Conservation (phyloP, 2,888 invertebrate genomes). For the Agrotis ipsilon region DNA sequence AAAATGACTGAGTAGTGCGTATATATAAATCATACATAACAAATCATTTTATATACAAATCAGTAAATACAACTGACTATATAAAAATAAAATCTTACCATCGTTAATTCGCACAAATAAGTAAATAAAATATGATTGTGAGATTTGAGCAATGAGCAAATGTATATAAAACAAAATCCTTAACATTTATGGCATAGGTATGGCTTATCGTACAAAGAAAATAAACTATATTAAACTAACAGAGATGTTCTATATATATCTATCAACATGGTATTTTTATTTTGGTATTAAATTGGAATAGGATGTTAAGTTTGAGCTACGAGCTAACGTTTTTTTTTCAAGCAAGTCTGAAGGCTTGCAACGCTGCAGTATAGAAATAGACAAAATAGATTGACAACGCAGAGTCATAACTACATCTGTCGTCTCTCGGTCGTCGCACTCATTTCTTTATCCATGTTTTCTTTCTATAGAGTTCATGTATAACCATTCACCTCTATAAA, state of each 20-base stretch:
- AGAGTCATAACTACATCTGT: no score
- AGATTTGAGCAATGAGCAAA: constrained; percentile 4
- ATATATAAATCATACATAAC: neutral
- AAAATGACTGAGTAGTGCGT: neutral
- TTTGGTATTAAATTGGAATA: no score
- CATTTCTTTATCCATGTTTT: neutral
- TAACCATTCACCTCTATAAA: no score
- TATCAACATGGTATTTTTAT: neutral
- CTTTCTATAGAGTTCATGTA: neutral
- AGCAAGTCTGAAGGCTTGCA: no score
- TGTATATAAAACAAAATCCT: constrained; percentile 12
- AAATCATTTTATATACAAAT: neutral
- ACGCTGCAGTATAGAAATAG: no score
- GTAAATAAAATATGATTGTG: neutral
- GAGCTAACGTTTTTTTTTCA: no score
- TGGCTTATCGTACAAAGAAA: constrained; percentile 11
- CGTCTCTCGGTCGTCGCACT: no score
- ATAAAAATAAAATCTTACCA: neutral
- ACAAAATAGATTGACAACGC: no score
- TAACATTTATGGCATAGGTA: constrained; percentile 14
- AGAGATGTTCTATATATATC: constrained; percentile 3
- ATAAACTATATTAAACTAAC: constrained; percentile 17
- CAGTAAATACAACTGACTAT: neutral
- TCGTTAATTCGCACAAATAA: neutral
- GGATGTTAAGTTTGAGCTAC: no score